phyloP scores from a whole-genome alignment of 2,888 invertebrate species.

The Micoletzkya japonica region DNA sequence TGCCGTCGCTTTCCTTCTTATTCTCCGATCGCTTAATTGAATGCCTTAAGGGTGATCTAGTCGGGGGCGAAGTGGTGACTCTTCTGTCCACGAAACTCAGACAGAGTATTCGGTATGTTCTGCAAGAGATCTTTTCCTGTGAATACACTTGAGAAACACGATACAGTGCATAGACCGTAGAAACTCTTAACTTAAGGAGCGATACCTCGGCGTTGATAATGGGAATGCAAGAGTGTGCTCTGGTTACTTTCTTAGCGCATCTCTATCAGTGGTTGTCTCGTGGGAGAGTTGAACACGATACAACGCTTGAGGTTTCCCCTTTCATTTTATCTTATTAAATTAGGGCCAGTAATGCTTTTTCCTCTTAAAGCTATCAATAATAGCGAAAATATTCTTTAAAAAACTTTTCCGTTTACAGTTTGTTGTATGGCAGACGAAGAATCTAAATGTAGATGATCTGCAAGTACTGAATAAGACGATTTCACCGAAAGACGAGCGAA shows the following conservation, averaged over 20 bases:
- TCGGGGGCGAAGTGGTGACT: conserved; percentile 26
- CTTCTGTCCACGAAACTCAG: conserved; percentile 7
- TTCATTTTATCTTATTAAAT: background rate
- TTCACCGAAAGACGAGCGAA: conserved; percentile 11
- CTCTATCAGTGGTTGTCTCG: conserved; percentile 17
- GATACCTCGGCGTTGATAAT: background rate
- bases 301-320: conserved; percentile 15
- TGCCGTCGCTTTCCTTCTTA: background rate
- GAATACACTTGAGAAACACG: too few species aligned
- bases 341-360: too few species aligned
- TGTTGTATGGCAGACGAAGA: conserved; percentile 10
- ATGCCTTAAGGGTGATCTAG: conserved; percentile 22
- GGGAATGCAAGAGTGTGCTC: conserved; percentile 4
- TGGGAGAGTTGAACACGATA: conserved; percentile 17
- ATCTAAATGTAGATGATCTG: background rate
- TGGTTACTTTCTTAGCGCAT: conserved; percentile 1
- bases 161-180: too few species aligned
- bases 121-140: background rate
- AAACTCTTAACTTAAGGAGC: background rate
- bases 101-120: conserved; percentile 9
- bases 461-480: conserved; percentile 15
- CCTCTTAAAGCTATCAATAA: background rate
- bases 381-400: background rate
- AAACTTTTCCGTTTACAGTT: background rate
- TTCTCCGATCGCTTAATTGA: background rate